Conservation (phyloP, 2,113 vertebrate species). For the Accipiter cooperii region DNA sequence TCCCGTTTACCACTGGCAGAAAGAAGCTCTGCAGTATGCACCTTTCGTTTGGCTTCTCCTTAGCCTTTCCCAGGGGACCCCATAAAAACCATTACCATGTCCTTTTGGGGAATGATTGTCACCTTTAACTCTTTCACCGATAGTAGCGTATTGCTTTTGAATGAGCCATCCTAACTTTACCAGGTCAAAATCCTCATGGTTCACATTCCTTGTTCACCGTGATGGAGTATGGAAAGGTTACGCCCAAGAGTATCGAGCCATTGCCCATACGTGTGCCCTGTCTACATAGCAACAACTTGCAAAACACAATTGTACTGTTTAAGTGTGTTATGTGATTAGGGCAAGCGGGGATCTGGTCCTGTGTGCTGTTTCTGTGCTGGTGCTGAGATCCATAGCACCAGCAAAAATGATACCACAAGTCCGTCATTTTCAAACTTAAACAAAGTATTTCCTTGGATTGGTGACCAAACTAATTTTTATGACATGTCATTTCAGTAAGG, state of each 20-base stretch:
- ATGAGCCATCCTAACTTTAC: not conserved
- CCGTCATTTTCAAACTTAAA: constrained; percentile 43
- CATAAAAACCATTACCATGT: not conserved
- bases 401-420: constrained; percentile 5
- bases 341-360: not conserved
- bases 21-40: not conserved
- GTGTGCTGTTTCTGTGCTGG: not conserved
- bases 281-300: not conserved
- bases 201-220: not conserved
- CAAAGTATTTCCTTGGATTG: constrained; percentile 62
- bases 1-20: not conserved
- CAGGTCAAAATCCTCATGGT: not conserved
- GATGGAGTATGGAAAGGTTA: not conserved
- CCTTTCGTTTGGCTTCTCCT: not conserved
- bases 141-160: not conserved
- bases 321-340: not conserved
- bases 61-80: not conserved
- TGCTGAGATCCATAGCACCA: constrained; percentile 2
- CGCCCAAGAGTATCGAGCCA: not conserved
- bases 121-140: not conserved
- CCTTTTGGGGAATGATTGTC: not conserved
- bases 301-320: not conserved
- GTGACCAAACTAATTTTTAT: constrained; percentile 72
- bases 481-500: constrained; percentile 70
- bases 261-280: fast-evolving